Conservation (phyloP, 1,140 invertebrate genomes). For the Drosophila leontia region DNA sequence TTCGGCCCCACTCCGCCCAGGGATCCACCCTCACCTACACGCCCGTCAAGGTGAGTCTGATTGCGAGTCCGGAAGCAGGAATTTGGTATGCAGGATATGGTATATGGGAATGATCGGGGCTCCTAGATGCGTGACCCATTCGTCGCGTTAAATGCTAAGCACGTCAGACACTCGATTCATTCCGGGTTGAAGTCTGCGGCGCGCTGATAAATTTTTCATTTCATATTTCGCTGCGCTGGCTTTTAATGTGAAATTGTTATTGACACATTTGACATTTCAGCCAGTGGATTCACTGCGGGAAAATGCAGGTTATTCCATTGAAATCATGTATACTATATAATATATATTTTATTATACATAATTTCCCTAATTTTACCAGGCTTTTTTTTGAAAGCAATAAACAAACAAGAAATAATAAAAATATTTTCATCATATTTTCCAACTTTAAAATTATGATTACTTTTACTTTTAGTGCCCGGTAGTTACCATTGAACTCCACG, state of each 20-base stretch:
- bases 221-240: constrained; percentile 40
- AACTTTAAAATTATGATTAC: constrained; percentile 1
- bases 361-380: neutral
- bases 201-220: constrained; percentile 63
- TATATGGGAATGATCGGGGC: constrained; percentile 7
- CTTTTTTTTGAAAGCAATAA: neutral
- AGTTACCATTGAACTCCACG: constrained; percentile 33
- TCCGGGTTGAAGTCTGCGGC: constrained; percentile 32
- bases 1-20: constrained; percentile 85
- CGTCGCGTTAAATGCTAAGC: constrained; percentile 49
- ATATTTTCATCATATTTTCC: neutral
- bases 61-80: neutral
- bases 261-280: constrained; percentile 78
- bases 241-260: constrained; percentile 71
- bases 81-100: neutral
- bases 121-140: constrained; percentile 25
- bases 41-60: constrained; percentile 87
- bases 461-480: constrained; percentile 12
- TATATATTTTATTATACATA: neutral
- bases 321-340: neutral
- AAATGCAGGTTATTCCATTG: neutral
- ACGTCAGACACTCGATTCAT: constrained; percentile 23
- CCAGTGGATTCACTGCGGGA: constrained; percentile 9
- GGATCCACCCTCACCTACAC: constrained; percentile 91
- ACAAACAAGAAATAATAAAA: neutral